Conservation (phyloP, 2,888 invertebrate species). For the Scaptomyza parva region DNA sequence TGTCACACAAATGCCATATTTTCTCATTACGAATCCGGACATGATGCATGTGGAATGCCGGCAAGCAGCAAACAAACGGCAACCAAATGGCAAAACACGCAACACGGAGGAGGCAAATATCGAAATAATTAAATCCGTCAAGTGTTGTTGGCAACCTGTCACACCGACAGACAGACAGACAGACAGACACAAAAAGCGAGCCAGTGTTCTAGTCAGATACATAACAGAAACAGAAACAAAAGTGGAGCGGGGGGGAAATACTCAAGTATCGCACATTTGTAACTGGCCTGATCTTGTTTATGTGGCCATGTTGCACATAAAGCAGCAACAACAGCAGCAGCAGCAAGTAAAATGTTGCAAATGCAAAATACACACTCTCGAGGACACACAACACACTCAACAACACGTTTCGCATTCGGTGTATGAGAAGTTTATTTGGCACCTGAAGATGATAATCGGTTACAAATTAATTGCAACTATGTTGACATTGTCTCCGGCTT, state of each 20-base stretch:
- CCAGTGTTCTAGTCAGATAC: conserved; percentile 29
- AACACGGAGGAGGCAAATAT: conserved; percentile 65
- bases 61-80: conserved; percentile 37
- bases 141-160: conserved; percentile 83
- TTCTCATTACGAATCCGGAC: conserved; percentile 84
- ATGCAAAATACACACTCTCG: conserved; percentile 55
- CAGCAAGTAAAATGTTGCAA: conserved; percentile 18
- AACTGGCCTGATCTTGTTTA: conserved; percentile 73
- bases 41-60: conserved; percentile 83
- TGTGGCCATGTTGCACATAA: conserved; percentile 77
- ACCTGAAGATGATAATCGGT: conserved; percentile 85
- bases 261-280: conserved; percentile 61
- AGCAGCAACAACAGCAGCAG: conserved; percentile 60
- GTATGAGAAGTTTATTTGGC: conserved; percentile 84
- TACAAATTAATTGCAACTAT: conserved; percentile 85
- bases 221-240: conserved; percentile 12
- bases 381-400: conserved; percentile 77
- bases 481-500: conserved; percentile 67
- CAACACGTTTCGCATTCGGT: conserved; percentile 67
- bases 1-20: conserved; percentile 85
- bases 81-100: conserved; percentile 67
- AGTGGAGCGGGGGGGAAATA: conserved; percentile 12
- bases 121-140: conserved; percentile 84
- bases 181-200: conserved; percentile 5
- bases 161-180: too few relatives aligned